Evolutionary conservation across 2,113 vertebrate genomes (phyloP).

Genomic region (Rhodinocichla rosea): DNA sequence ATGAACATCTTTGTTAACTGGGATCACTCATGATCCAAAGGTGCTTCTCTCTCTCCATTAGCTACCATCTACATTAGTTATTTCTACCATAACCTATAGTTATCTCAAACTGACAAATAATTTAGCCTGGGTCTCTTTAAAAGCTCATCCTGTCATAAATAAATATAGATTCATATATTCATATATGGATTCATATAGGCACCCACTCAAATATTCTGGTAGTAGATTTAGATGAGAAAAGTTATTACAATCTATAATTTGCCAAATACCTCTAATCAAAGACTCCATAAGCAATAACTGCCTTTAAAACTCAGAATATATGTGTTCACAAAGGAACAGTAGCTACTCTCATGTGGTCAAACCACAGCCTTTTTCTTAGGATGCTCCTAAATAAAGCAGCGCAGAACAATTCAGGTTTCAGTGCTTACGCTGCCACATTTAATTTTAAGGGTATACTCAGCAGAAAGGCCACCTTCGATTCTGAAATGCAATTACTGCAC

Average conservation of each 20-base stretch:
- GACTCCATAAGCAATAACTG: neutral
- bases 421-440: neutral
- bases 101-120: neutral
- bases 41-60: neutral
- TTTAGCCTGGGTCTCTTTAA: neutral
- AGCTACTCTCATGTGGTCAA: neutral
- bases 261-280: neutral
- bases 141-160: neutral
- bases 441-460: neutral
- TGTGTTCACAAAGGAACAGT: neutral
- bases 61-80: neutral
- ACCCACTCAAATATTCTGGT: neutral
- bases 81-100: neutral
- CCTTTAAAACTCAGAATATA: neutral
- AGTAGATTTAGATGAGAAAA: neutral
- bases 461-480: neutral
- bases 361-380: neutral
- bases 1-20: neutral
- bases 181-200: neutral
- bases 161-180: neutral
- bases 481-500: slow-evolving; percentile 5
- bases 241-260: neutral
- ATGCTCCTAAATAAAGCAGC: neutral
- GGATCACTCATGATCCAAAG: neutral
- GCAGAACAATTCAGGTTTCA: neutral